Evolutionary conservation across 2,113 vertebrate genomes (phyloP), one percentile per base, ranked within the genome.

Genomic region (Seriola dumerili): DNA sequence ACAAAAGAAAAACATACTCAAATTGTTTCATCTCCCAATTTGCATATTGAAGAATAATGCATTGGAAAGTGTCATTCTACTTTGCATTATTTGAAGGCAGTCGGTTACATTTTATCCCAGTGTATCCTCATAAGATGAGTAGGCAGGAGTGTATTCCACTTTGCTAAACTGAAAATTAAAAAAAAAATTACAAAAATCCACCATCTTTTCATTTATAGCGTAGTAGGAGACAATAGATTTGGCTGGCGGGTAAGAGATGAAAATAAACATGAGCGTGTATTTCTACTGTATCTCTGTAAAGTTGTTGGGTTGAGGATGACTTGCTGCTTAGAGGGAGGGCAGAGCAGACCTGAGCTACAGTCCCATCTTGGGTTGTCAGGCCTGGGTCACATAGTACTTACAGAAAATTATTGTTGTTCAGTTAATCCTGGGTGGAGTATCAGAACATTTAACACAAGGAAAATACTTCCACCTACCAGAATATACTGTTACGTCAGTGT

Each of bases 281-380:
- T 90, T 87, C 73, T 81, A 78, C 78, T 88, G 85, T 89, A 83
- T 88, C 76, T 86, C 55, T 88, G 59, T 78, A 70, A 76, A 73
- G 83, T 80, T 83, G 83, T 86, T 84, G 83, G 78, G 84, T 85
- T 90, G 89, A 92, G 93, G 92, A 92, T 93, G 86, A 86, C 70
- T 84, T 93, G 95, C 95, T 94, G 93, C 93, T 94, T 93, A 93
- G 88, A 88, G 91, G 80, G 86, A 90, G 90, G 92, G 94, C 93
- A 86, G 80, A 78, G 84, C 50, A 5, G 93, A 91, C 78, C 86
- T 86, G 80, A 93, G 84, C 85, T 93, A 81, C 81, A 89, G 87
- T 78, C 70, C 81, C n/a, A n/a, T 72, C 34, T 71, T 50, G 76
- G 86, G 25, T 62, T 76, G 46, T 75, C 66, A 73, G 72, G 79